phyloP scores from a whole-genome alignment of 2,888 invertebrate species.

The Drosophila ezoana region DNA sequence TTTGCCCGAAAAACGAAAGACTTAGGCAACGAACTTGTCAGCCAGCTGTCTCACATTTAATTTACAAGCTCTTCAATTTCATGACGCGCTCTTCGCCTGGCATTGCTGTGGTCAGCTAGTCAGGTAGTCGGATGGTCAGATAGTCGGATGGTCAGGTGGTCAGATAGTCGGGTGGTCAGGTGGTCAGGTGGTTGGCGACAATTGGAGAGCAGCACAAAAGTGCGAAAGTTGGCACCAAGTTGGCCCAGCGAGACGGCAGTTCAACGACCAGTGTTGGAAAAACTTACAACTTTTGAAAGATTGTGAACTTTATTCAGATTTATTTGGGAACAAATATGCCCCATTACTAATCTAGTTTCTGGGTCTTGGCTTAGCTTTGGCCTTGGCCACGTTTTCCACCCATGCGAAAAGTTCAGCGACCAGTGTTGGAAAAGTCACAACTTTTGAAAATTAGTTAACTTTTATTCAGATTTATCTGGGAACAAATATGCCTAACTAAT shows the following conservation, averaged over 20 bases:
- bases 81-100: constrained; percentile 42
- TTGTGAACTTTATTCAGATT: neutral
- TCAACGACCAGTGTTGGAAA: constrained; percentile 23
- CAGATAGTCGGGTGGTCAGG: neutral
- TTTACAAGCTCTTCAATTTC: constrained; percentile 38
- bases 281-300: neutral
- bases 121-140: constrained; percentile 3
- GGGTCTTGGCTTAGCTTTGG: constrained; percentile 3
- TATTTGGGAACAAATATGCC: neutral
- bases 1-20: constrained; percentile 56
- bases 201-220: constrained; percentile 29
- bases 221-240: constrained; percentile 46
- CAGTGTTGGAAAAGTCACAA: no score
- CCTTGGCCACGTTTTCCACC: constrained; percentile 23
- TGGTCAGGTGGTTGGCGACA: constrained; percentile 11
- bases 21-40: constrained; percentile 72
- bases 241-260: constrained; percentile 12
- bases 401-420: no score
- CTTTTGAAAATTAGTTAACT: no score
- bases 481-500: no score
- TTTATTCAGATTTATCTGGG: no score
- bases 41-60: constrained; percentile 27
- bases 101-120: constrained; percentile 12
- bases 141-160: neutral
- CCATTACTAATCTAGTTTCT: constrained; percentile 11